These are phyloP conservation scores for Galerucella calmariensis DNA, from an alignment of 2,888 invertebrate genomes.

Conservation along the genomic window DNA sequence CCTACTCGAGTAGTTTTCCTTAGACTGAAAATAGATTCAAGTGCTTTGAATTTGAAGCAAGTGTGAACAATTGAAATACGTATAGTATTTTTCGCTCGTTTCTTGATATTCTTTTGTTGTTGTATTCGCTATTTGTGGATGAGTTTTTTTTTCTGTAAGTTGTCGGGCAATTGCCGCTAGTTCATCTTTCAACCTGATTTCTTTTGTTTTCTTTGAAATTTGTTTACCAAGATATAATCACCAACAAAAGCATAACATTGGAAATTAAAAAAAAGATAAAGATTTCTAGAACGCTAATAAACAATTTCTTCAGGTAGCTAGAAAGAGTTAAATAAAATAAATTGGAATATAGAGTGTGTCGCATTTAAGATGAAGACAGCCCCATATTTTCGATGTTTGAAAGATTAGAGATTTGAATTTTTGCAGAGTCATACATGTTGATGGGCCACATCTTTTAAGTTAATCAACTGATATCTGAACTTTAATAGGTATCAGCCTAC, in stretches of 20 bases:
- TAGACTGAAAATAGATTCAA: constrained; percentile 47
- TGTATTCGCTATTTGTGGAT: constrained; percentile 38
- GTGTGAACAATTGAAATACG: constrained; percentile 46
- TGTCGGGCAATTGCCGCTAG: constrained; percentile 32
- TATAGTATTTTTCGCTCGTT: constrained; percentile 43
- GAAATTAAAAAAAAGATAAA: too few species aligned
- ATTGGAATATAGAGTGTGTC: too few species aligned
- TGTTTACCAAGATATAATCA: constrained; percentile 13
- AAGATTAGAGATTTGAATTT: too few species aligned
- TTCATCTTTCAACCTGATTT: constrained; percentile 28
- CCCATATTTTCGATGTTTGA: too few species aligned
- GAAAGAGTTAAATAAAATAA: too few species aligned
- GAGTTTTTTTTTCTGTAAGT: constrained; percentile 28
- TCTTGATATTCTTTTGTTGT: constrained; percentile 43
- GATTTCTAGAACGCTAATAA: too few species aligned
- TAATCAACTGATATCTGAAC: too few species aligned
- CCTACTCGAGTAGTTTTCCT: constrained; percentile 43
- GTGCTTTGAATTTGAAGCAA: constrained; percentile 44
- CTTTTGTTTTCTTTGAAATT: constrained; percentile 28
- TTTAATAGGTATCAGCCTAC: too few species aligned
- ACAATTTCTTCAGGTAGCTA: too few species aligned
- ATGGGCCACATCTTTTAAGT: too few species aligned
- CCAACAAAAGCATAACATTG: neutral
- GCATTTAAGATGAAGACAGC: too few species aligned
- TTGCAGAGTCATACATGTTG: too few species aligned